Evolutionary conservation across 2,797 vertebrate genomes (phyloP).

Genomic region (Cetoscarus ocellatus): DNA sequence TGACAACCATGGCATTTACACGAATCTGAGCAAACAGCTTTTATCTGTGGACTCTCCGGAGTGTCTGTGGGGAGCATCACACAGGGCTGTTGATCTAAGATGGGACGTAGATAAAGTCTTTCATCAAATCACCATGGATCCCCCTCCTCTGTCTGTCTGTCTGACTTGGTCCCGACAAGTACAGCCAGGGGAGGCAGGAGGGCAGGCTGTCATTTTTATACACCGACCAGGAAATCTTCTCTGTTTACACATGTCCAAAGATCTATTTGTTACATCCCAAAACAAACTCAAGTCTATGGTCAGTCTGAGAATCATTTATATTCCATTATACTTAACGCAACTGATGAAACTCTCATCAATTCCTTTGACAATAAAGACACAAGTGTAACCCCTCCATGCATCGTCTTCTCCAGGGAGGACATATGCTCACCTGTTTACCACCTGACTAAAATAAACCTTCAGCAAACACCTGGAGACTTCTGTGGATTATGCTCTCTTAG

Average conservation of each 20-base stretch:
- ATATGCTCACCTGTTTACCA: conserved; percentile 9
- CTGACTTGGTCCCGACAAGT: conserved; percentile 8
- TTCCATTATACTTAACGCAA: no score
- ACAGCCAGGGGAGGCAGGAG: not conserved
- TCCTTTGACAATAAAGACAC: conserved; percentile 27
- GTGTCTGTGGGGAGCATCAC: conserved; percentile 68
- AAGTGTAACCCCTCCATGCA: not conserved
- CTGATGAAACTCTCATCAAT: not conserved
- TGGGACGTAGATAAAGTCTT: conserved; percentile 71
- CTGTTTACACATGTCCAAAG: conserved; percentile 32
- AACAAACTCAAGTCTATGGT: no score
- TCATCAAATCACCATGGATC: conserved; percentile 30
- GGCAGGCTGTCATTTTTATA: conserved; percentile 9
- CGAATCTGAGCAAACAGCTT: conserved; percentile 80
- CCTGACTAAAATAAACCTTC: conserved; percentile 22
- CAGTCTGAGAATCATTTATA: no score
- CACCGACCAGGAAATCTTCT: not conserved
- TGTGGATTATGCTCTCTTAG: not conserved
- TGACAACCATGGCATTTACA: conserved; percentile 83
- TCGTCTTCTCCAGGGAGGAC: conserved; percentile 1
- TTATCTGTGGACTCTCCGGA: conserved; percentile 71
- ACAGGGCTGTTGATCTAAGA: conserved; percentile 79
- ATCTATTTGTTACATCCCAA: conserved; percentile 12
- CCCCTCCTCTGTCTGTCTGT: conserved; percentile 2
- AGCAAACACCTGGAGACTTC: not conserved